Evolutionary conservation across 2,797 vertebrate genomes (phyloP), one percentile per base, ranked within the genome.

Genomic region (Gephyroberyx darwinii): DNA sequence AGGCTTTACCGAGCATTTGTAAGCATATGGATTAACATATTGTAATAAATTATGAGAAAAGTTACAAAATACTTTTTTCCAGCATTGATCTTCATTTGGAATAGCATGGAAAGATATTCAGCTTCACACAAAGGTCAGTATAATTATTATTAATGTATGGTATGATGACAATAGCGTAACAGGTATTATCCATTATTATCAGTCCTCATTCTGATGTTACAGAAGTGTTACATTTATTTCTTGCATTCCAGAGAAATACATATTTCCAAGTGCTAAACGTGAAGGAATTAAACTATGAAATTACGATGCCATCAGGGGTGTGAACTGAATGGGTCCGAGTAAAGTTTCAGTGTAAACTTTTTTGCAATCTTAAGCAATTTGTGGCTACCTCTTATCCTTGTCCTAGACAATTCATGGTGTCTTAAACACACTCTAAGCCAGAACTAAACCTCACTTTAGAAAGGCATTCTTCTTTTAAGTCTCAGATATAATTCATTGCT

Each of bases 301-400:
- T 35, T 35, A 35, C 8, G 33, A 35, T 35, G 12, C 43, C 12
- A 14, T 45, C 43, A 45, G 12, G 43, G 16, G 16, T 4, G 41
- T 45, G 14, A 45, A 16, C 5, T 45, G 43, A 45, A 45, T 16
- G 16, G 43, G 16, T 45, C 14, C 1, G 6, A 50, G 7, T 50
- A n/a, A 50, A 50, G 47, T n/a, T 50, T 50, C 16, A 5, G 14
- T 16, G 13, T 5, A 45, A 45, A 45, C 43, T 45, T 45, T 45
- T 45, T 45, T 45, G 43, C 47, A 50, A 7, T 5, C 55, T 57
- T 57, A 35, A 56, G 31, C 30, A 35, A 56, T 35, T n/a, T 56
- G 54, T 35, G 14, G 31, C 17, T 17, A 19, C n/a, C 16, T 56
- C 54, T 56, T 37, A n/a, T 56, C 16, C 22, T 26, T 5, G 51